phyloP scores from a whole-genome alignment of 2,797 vertebrate genomes.

The Enteromius unitaeniatus region DNA sequence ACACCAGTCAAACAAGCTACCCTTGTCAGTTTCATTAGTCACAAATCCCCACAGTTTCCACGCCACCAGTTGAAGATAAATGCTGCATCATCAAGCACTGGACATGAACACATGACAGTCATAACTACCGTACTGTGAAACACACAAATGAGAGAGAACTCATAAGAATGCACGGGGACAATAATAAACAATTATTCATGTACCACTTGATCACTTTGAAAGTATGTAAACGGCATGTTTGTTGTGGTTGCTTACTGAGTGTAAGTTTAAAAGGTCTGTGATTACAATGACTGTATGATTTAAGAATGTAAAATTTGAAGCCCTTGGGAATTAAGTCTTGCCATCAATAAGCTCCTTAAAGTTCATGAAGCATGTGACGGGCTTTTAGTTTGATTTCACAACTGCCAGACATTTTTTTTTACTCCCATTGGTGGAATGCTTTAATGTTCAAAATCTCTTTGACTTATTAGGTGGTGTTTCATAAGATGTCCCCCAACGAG shows the following conservation, averaged over 20 bases:
- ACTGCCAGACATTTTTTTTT: background rate
- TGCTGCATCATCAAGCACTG: constrained; percentile 1
- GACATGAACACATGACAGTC: constrained; percentile 18
- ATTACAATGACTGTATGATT: background rate
- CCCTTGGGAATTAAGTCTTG: background rate
- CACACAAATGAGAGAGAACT: constrained; percentile 6
- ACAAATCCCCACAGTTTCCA: background rate
- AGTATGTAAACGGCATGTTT: background rate
- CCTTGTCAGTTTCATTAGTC: background rate
- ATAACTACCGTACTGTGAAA: background rate
- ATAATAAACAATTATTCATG: fast-evolving
- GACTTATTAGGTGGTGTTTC: constrained; percentile 92
- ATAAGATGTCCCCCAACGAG: constrained; percentile 99
- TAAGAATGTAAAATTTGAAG: background rate
- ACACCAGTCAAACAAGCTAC: background rate
- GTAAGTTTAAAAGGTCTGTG: background rate
- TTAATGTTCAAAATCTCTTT: background rate
- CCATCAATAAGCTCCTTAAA: constrained; percentile 44
- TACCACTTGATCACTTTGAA: background rate
- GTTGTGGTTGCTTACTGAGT: background rate
- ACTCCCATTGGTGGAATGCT: background rate
- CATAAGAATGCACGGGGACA: background rate
- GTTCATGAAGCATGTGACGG: constrained; percentile 68
- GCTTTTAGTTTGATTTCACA: constrained; percentile 59
- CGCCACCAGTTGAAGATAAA: background rate